Evolutionary conservation across 2,113 vertebrate genomes (phyloP).

Genomic region (Campylomormyrus tamandua): DNA sequence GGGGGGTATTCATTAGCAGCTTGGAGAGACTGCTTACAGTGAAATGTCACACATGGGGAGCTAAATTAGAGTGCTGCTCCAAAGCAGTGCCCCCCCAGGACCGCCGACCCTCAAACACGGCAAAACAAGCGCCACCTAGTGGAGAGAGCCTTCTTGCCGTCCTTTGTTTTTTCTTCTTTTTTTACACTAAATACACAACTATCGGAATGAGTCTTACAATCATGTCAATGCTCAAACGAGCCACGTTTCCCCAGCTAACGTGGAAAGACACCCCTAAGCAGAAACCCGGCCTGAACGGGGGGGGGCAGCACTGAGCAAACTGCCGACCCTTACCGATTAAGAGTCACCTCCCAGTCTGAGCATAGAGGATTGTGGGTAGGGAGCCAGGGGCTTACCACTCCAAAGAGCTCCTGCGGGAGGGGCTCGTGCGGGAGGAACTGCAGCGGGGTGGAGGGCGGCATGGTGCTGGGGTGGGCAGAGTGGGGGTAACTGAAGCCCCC

Average conservation of each 20-base stretch:
- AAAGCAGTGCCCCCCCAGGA: neutral
- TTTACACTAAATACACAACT: neutral
- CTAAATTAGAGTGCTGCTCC: neutral
- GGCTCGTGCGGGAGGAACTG: constrained; percentile 92
- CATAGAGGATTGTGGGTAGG: neutral
- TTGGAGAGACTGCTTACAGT: neutral
- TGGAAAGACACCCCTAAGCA: neutral
- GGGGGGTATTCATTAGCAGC: neutral
- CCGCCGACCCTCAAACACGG: neutral
- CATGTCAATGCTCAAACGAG: neutral
- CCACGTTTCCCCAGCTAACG: neutral
- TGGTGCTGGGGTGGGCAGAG: constrained; percentile 75
- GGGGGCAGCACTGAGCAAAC: neutral
- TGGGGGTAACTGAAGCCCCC: constrained; percentile 81
- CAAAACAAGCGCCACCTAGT: neutral
- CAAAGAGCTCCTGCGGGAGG: constrained; percentile 88
- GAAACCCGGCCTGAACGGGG: neutral
- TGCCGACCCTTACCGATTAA: neutral
- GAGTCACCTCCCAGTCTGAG: neutral
- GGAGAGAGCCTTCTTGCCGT: neutral
- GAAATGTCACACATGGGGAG: neutral
- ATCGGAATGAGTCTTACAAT: neutral
- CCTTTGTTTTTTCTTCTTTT: neutral
- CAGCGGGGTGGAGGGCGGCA: constrained; percentile 83
- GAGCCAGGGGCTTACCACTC: constrained; percentile 67